Conservation (phyloP, 2,113 vertebrate species). For the Odontophorus gujanensis region DNA sequence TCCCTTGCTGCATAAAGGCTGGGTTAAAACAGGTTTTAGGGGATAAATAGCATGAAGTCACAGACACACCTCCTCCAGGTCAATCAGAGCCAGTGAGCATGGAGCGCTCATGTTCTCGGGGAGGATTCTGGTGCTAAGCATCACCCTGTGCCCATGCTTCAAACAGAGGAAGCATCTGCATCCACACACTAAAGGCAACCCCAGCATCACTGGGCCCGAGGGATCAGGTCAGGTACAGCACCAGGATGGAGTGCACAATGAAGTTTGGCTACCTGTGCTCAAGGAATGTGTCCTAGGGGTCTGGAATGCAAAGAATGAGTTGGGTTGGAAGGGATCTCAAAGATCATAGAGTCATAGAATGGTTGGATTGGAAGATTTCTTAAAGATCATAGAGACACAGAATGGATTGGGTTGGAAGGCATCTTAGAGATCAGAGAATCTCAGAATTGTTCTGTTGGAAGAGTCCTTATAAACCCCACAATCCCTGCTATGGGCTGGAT, state of each 20-base stretch:
- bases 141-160: too few species aligned
- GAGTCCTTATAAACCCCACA: background rate
- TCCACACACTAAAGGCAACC: background rate
- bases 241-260: background rate
- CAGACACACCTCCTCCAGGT: background rate
- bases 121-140: background rate
- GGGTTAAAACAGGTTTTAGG: background rate
- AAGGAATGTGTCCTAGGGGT: background rate
- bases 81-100: background rate
- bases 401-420: background rate
- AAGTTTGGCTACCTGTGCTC: background rate
- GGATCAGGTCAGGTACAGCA: background rate
- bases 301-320: background rate
- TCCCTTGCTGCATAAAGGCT: background rate
- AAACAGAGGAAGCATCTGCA: rapidly evolving
- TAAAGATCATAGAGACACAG: background rate
- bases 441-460: background rate
- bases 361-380: too few species aligned
- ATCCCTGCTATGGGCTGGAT: background rate
- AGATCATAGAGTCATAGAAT: too few species aligned
- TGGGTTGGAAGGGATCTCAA: background rate
- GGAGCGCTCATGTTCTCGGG: rapidly evolving
- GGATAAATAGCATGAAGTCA: background rate
- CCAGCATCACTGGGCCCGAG: background rate
- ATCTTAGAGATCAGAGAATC: background rate